Evolutionary conservation across 1,140 invertebrate genomes (phyloP), one percentile per base, ranked within the genome.

Genomic region (Conopomorpha cramerella): DNA sequence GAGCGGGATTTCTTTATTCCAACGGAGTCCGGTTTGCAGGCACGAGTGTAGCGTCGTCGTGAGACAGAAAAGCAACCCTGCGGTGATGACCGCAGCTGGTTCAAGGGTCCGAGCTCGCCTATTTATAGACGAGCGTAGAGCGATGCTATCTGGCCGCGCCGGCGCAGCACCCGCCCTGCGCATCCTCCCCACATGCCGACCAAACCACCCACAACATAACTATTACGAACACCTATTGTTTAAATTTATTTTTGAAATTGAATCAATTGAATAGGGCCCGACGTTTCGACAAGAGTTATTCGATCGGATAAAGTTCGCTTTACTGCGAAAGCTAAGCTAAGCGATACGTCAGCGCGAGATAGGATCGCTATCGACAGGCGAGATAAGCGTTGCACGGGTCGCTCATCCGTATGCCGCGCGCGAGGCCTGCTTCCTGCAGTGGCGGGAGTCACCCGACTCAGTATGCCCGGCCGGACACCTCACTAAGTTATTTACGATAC

Each of bases 61-160:
- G 30, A 14, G 32, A 14, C 18, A 23, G 10, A 16, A 12, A 15
- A 14, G 34, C 13, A 3, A 13, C 23, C 13, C 13, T 14, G 12
- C 10, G 23, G 34, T 14, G 8, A 12, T 28, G 32, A 11, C 27
- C 18, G 55, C 49, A 59, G 63, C 54, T 66, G 55, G 65, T 72
- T 68, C 67, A 66, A 72, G 65, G 59, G 59, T 72, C 62, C 49
- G 56, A 51, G 55, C 48, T 41, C 45, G 46, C 54, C 70, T 76
- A 76, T 76, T 76, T 76, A 67, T 76, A 76, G 71, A 54, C 50
- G 55, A 53, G 62, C 43, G 42, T n/a, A n/a, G n/a, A n/a, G 49
- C 55, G 70, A 76, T 76, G 56, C 58, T 72, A 76, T 76, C 70
- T 50, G 51, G 46, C 38, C 50, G 48, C 54, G 52, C 46, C 51